These are phyloP conservation scores for Volucella zonaria DNA, from an alignment of 2,888 invertebrate genomes.

Conservation along the genomic window DNA sequence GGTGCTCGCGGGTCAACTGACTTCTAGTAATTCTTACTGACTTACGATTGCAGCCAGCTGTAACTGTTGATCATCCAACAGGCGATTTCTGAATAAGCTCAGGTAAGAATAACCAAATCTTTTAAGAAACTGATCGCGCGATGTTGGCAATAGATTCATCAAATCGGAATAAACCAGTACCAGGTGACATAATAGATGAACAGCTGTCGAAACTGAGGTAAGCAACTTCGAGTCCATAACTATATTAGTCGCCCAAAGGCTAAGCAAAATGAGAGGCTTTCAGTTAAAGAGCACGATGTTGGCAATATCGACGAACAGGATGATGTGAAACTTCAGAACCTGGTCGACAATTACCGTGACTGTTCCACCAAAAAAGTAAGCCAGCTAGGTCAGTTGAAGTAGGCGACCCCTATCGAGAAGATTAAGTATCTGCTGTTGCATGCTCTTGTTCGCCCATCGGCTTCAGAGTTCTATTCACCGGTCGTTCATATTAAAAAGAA, in stretches of 20 bases:
- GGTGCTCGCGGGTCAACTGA: too few species aligned
- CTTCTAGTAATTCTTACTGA: too few species aligned
- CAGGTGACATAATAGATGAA: too few species aligned
- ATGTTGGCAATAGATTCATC: too few species aligned
- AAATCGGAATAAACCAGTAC: too few species aligned
- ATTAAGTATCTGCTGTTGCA: background rate
- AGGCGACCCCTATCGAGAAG: background rate
- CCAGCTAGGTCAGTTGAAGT: too few species aligned
- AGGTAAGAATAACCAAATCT: too few species aligned
- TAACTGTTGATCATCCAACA: too few species aligned
- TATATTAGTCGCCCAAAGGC: background rate
- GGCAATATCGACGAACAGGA: background rate
- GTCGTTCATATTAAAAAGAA: conserved; percentile 18
- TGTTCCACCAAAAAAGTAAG: background rate
- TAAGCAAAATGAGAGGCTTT: background rate
- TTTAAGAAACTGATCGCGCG: too few species aligned
- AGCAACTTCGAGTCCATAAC: background rate
- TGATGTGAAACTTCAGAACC: background rate
- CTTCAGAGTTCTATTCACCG: conserved; percentile 9
- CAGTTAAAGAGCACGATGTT: background rate
- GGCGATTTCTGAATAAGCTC: too few species aligned
- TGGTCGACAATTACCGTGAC: background rate
- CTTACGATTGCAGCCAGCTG: too few species aligned
- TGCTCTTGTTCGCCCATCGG: background rate
- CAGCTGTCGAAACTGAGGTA: background rate